A percentile compares a stretch with the other conserved stretches of the same genome.
These are phyloP conservation scores for Toxotes lorentzi DNA, from an alignment of 2,797 vertebrate species.

Conservation along the genomic window DNA sequence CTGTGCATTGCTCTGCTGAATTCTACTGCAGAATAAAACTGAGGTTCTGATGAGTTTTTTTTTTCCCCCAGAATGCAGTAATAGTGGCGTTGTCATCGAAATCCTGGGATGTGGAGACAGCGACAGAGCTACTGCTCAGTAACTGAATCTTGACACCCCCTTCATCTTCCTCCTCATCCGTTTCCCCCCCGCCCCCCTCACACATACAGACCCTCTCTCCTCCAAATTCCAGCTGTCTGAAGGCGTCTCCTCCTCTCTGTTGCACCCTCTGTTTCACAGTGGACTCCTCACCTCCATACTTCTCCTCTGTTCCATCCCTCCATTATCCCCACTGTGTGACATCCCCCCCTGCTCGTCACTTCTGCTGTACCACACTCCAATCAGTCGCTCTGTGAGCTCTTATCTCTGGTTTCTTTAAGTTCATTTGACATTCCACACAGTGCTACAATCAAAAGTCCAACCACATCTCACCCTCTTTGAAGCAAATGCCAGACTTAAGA, in stretches of 20 bases:
- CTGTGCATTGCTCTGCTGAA: neutral
- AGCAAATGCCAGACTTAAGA: constrained; percentile 61
- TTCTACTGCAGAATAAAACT: constrained; percentile 8
- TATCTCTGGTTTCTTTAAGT: constrained; percentile 62
- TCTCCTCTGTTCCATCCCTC: neutral
- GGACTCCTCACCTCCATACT: constrained; percentile 48
- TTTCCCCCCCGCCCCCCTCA: constrained; percentile 56
- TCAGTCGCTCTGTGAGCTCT: constrained; percentile 67
- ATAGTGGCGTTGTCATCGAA: constrained; percentile 99
- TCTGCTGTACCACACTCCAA: constrained; percentile 82
- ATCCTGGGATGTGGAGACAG: constrained; percentile 99
- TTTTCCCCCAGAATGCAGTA: constrained; percentile 92
- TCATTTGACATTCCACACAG: constrained; percentile 69
- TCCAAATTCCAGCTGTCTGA: constrained; percentile 58
- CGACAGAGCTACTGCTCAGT: constrained; percentile 98
- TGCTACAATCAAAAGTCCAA: constrained; percentile 68
- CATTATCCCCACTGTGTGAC: constrained; percentile 72
- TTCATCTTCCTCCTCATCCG: constrained; percentile 60
- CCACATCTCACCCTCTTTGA: constrained; percentile 45
- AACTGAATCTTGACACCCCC: constrained; percentile 88
- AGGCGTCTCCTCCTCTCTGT: constrained; percentile 44
- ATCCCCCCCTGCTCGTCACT: constrained; percentile 58
- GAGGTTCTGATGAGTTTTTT: neutral
- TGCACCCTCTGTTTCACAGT: constrained; percentile 48
- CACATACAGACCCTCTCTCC: constrained; percentile 64